Evolutionary conservation across 2,888 invertebrate species (phyloP), one percentile per base, ranked within the genome.

Genomic region (Leucania comma): DNA sequence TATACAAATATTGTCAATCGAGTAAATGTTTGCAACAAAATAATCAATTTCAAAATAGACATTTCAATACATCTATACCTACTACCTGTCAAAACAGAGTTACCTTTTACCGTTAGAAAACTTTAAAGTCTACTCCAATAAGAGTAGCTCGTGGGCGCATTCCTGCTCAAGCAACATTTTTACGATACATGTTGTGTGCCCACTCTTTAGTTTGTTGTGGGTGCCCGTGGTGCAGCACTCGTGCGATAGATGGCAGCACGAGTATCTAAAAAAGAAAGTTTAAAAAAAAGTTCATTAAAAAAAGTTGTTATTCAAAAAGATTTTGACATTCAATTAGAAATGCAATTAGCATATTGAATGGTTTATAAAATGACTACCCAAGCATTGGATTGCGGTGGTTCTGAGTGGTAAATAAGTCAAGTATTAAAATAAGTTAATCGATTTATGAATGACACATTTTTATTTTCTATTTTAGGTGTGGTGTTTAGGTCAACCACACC

Each of bases 161-260:
- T 75, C 68, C 42, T 63, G 64, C 56, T 48, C 24, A 20, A 51
- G 62, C 59, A 63, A 68, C 70, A 57, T 80, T 72, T 38, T 69
- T 72, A 78, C 75, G 53, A 66, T 75, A 78, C 81, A 82, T 80
- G 75, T 60, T 57, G 29, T 51, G 20, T 50, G 73, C 68, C 72
- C 72, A 75, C 75, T 78, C 62, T 70, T 48, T 63, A 63, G 80
- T 71, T 78, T 72, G 79, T 76, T 70, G 64, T 72, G 77, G 72
- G 70, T 84, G 83, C 79, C 86, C 64, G 86, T 82, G 72, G 75
- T 91, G 70, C 86, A 72, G 50, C 72, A 32, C 32, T 57, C 14
- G 53, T 54, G 24, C 17, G 68, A 80, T 67, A 91, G 91, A 90
- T 90, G 91, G 90, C 90, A 82, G 60, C 68, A 88, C 75, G 12